Percentiles rank a stretch among this genome's conserved stretches.
Conservation (phyloP, 2,113 vertebrate genomes). For the Gymnogyps californianus region DNA sequence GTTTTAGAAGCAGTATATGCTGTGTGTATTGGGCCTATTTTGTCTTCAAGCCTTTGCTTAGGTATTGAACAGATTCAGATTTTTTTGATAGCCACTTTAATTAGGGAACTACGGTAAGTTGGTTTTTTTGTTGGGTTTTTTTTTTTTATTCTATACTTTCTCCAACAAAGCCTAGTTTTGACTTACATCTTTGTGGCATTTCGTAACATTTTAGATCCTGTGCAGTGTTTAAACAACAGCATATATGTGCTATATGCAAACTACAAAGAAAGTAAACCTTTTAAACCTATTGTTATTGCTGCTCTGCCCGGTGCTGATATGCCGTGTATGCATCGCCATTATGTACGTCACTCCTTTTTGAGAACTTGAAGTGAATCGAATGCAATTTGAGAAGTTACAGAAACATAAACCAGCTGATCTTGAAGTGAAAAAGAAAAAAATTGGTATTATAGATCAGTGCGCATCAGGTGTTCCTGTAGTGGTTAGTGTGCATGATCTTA, state of each 20-base stretch:
- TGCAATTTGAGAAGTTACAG: background rate
- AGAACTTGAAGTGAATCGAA: background rate
- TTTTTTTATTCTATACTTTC: background rate
- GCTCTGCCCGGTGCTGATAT: background rate
- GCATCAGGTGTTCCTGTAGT: background rate
- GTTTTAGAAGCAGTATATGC: background rate
- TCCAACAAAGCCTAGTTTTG: background rate
- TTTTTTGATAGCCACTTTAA: background rate
- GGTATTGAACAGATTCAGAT: background rate
- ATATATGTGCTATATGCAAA: background rate
- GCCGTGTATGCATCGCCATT: rapidly evolving
- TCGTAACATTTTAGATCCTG: background rate
- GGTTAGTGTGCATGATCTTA: background rate
- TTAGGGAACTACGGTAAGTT: background rate
- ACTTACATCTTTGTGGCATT: background rate
- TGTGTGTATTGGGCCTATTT: background rate
- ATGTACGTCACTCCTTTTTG: background rate
- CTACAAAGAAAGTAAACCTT: background rate
- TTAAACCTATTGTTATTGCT: background rate
- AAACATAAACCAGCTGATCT: background rate
- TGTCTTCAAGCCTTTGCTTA: background rate
- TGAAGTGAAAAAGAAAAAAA: background rate
- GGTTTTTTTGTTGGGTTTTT: background rate
- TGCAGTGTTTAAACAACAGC: background rate
- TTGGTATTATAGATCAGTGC: background rate